Base-by-base conservation (phyloP, 1,140 invertebrate genomes). In the Drosophila takahashii region DNA sequence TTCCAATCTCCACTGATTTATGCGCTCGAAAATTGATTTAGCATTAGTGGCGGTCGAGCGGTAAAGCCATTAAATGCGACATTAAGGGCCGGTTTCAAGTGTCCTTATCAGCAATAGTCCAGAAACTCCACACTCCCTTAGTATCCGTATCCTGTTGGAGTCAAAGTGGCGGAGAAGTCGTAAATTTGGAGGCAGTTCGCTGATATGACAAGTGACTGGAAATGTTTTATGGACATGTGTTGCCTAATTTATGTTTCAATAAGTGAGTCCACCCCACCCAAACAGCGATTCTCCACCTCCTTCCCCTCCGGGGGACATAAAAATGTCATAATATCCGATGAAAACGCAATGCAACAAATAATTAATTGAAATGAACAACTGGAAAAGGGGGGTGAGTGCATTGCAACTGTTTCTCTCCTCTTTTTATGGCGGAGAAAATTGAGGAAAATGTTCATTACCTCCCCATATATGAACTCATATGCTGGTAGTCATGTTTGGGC, bases 161-260 rank as follows among this genome's bases (percentile, higher is more conserved):
- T 42, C 58, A 58, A 74, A 67, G 80, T 79, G 75, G 26, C 70
- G 15, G 45, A 37, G 57, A 42, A 50, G 58, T 86, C 81, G 66
- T 87, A 81, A 86, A 86, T 78, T 67, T 62, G 3, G 18, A 26
- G 18, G 37, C 62, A 54, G 69, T 81, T 51, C 51, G 60, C 75
- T 87, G 83, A 86, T 86, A 86, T 87, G 79, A 87, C 83, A 83
- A 87, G 83, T 87, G 79, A 56, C 61, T 76, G 61, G 9, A 81
- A 66, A 79, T 85, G 78, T 60, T 87, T 78, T 77, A 80, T 80
- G 77, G 73, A 70, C 84, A 86, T 87, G 75, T 86, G 83, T 89
- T 86, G 83, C 83, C 60, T 89, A 86, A 86, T 86, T 86, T 86
- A 86, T 86, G 83, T 89, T 87, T 83, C 83, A 86, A 83, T 89